phyloP scores from a whole-genome alignment of 2,113 vertebrate species.

The Oryzias javanicus region DNA sequence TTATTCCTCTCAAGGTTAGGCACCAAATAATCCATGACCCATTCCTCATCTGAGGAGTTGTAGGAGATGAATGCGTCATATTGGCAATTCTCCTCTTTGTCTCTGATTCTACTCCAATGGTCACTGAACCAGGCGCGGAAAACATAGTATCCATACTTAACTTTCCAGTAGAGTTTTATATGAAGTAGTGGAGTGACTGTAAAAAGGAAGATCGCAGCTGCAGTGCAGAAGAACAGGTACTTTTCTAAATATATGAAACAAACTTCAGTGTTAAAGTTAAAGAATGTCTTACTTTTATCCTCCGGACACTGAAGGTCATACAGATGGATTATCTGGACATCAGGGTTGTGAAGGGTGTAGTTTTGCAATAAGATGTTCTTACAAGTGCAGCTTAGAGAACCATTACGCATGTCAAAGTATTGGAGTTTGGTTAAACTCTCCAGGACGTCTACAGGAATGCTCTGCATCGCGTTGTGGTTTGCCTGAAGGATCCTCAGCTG shows the following conservation, averaged over 20 bases:
- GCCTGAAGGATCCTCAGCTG: slow-evolving; percentile 64
- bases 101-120: slow-evolving; percentile 76
- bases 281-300: slow-evolving; percentile 48
- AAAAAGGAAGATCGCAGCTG: slow-evolving; percentile 65
- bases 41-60: slow-evolving; percentile 80
- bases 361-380: slow-evolving; percentile 69
- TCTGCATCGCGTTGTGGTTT: slow-evolving; percentile 79
- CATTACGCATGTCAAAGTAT: slow-evolving; percentile 82
- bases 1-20: slow-evolving; percentile 76
- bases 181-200: slow-evolving; percentile 75
- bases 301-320: slow-evolving; percentile 50
- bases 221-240: slow-evolving; percentile 74
- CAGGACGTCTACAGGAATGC: slow-evolving; percentile 61
- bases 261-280: slow-evolving; percentile 78
- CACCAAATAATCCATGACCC: slow-evolving; percentile 81
- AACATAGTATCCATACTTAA: slow-evolving; percentile 83
- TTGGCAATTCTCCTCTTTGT: slow-evolving; percentile 73
- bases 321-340: slow-evolving; percentile 79
- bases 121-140: slow-evolving; percentile 79
- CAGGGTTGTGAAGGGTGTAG: slow-evolving; percentile 59
- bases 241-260: slow-evolving; percentile 78
- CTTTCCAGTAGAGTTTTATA: slow-evolving; percentile 78
- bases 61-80: slow-evolving; percentile 90
- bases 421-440: slow-evolving; percentile 67
- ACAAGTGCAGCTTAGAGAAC: slow-evolving; percentile 81